Evolutionary conservation across 2,113 vertebrate genomes (phyloP).

Genomic region (Labeo catla): DNA sequence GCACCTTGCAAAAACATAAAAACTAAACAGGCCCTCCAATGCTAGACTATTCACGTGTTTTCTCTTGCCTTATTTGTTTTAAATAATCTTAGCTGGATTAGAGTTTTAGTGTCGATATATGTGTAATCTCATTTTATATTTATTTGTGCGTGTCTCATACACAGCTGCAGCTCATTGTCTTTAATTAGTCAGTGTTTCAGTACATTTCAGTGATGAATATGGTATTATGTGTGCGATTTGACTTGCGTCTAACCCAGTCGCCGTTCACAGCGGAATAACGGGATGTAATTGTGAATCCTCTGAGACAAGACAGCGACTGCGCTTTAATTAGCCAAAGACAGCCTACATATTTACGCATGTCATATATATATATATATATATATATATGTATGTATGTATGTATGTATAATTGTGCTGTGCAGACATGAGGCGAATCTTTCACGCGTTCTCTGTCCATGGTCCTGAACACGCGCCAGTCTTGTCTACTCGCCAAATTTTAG

Average conservation of each 20-base stretch:
- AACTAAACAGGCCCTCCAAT: neutral
- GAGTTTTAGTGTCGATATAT: neutral
- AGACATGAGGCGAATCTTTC: neutral
- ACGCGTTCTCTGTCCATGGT: conserved; percentile 62
- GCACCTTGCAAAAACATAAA: neutral
- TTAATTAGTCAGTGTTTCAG: neutral
- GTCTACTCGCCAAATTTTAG: neutral
- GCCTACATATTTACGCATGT: neutral
- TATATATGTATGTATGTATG: neutral
- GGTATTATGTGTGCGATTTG: neutral
- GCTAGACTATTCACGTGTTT: neutral
- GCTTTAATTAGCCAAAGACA: conserved; percentile 68
- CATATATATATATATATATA: conserved; percentile 14
- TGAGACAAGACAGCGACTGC: conserved; percentile 61
- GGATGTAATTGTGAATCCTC: conserved; percentile 63
- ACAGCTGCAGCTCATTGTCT: conserved; percentile 12
- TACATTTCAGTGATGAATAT: neutral
- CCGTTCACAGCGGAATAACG: conserved; percentile 68
- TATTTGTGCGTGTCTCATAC: neutral
- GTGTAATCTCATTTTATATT: neutral
- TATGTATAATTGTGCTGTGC: neutral
- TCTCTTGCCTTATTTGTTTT: neutral
- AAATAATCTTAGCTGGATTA: neutral
- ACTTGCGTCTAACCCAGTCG: conserved; percentile 63
- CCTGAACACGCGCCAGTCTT: conserved; percentile 53